Conservation (phyloP, 2,113 vertebrate species). For the Chamaetylas fuelleborni region DNA sequence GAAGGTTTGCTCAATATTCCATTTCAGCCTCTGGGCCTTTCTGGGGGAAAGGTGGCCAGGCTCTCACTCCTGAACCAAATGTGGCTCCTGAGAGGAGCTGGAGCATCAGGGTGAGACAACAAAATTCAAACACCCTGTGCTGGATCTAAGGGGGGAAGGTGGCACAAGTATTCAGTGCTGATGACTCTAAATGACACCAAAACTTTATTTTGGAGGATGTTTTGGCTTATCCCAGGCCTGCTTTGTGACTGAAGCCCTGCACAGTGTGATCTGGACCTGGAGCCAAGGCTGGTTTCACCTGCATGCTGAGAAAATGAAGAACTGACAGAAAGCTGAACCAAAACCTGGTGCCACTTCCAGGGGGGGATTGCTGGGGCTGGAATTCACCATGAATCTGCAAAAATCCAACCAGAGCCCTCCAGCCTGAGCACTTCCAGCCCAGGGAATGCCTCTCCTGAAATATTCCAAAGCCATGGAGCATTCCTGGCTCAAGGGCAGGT, state of each 20-base stretch:
- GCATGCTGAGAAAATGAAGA: not conserved
- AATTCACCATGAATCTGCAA: not conserved
- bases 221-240: not conserved
- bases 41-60: not conserved
- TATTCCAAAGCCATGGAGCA: not conserved
- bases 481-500: not conserved
- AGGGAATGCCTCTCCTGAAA: not conserved
- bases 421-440: not conserved
- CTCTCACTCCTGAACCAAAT: not conserved
- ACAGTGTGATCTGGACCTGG: fast-evolving
- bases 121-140: fast-evolving
- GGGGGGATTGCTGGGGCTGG: not conserved
- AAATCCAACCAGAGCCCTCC: not conserved
- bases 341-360: not conserved
- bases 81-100: not conserved
- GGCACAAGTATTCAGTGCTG: not conserved
- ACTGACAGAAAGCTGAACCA: not conserved
- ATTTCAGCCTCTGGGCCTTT: not conserved
- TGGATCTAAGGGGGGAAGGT: not conserved
- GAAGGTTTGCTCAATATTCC: not conserved
- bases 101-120: not conserved
- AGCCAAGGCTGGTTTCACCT: not conserved
- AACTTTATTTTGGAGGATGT: fast-evolving
- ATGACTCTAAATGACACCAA: not conserved
- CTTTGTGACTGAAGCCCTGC: not conserved